Conservation (phyloP, 2,888 invertebrate genomes). For the Chaetoderma sp. region DNA sequence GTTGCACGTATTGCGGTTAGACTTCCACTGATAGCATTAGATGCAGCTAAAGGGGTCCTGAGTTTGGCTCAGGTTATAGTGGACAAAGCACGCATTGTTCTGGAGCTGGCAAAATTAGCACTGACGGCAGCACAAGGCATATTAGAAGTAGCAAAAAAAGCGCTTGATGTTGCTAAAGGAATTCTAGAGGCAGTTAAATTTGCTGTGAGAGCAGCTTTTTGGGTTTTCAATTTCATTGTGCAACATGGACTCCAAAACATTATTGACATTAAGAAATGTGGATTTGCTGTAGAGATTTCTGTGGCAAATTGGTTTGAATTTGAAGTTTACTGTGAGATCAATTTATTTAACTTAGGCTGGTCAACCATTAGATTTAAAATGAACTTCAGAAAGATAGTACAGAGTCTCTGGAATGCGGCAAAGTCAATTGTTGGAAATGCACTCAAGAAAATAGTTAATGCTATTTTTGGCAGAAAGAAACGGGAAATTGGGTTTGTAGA, state of each 20-base stretch:
- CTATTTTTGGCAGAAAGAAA: not conserved
- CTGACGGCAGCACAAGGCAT: slow-evolving; percentile 8
- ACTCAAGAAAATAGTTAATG: not conserved
- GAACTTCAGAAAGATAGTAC: not conserved
- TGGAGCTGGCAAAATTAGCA: slow-evolving; percentile 23
- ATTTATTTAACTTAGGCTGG: not conserved
- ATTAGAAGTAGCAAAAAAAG: not conserved
- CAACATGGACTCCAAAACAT: not conserved
- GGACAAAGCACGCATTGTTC: slow-evolving; percentile 31
- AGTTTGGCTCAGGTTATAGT: slow-evolving; percentile 33
- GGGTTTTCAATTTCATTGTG: slow-evolving; percentile 1
- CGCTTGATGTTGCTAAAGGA: not conserved
- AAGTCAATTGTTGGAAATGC: not conserved
- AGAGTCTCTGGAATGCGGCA: slow-evolving; percentile 1
- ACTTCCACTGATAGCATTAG: slow-evolving; percentile 30
- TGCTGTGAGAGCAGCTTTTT: not conserved
- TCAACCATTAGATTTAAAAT: not conserved
- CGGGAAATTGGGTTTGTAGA: not conserved
- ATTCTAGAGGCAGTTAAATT: not conserved
- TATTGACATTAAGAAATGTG: not conserved
- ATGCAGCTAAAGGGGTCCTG: slow-evolving; percentile 30
- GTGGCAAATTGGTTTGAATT: not conserved
- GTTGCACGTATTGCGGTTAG: slow-evolving; percentile 31
- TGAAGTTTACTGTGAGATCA: not conserved
- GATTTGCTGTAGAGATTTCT: not conserved